Conservation (phyloP, 2,113 vertebrate species). For the Ibidorhyncha struthersii region DNA sequence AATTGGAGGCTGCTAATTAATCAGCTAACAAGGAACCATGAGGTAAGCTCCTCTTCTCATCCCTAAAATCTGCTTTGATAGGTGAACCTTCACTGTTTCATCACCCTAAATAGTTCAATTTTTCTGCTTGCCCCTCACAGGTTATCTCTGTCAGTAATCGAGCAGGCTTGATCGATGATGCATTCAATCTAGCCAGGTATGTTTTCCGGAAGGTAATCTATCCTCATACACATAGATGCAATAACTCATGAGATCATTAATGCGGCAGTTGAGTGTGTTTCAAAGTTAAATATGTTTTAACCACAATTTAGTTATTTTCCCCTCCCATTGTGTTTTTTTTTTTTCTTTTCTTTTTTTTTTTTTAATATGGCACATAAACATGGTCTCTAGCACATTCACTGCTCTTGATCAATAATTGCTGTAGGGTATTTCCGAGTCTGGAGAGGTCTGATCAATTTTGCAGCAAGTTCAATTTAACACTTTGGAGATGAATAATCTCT, state of each 20-base stretch:
- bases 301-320: background rate
- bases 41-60: conserved; percentile 75
- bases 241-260: background rate
- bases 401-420: conserved; percentile 61
- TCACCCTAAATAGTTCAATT: conserved; percentile 56
- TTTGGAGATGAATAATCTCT: conserved; percentile 64
- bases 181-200: conserved; percentile 97
- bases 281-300: conserved; percentile 31
- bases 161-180: conserved; percentile 93
- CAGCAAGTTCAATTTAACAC: conserved; percentile 61
- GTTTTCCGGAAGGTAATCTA: conserved; percentile 65
- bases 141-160: conserved; percentile 95
- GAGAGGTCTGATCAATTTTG: conserved; percentile 69
- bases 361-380: background rate
- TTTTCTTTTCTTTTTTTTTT: background rate
- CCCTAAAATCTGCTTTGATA: conserved; percentile 27
- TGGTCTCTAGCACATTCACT: background rate
- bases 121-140: conserved; percentile 73
- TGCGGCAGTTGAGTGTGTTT: background rate
- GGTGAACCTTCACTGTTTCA: conserved; percentile 27
- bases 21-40: conserved; percentile 88
- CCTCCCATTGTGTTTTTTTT: background rate
- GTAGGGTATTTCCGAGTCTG: conserved; percentile 55
- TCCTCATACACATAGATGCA: conserved; percentile 21
- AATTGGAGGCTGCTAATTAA: conserved; percentile 95